These are phyloP conservation scores for Phortica variegata DNA, from an alignment of 1,140 invertebrate genomes.

Conservation along the genomic window DNA sequence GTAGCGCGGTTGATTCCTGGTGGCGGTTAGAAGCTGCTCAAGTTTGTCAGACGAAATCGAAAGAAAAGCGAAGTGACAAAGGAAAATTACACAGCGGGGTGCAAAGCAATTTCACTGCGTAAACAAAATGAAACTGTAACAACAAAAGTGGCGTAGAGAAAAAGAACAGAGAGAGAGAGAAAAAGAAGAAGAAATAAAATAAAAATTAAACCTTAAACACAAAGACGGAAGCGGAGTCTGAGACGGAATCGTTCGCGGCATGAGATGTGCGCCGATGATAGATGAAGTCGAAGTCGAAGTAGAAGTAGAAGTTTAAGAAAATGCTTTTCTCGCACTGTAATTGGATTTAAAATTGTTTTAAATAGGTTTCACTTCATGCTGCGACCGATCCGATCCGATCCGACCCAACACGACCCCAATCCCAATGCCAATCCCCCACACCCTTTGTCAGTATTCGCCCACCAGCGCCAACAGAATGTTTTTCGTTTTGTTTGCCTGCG, in stretches of 20 bases:
- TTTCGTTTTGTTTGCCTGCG: conserved; percentile 4
- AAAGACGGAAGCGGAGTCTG: no score
- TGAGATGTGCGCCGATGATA: no score
- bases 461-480: no score
- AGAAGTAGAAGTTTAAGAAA: conserved; percentile 28
- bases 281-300: no score
- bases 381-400: conserved; percentile 17
- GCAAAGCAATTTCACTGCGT: neutral
- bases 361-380: conserved; percentile 14
- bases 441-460: no score
- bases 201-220: conserved; percentile 31
- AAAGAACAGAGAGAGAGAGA: neutral
- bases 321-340: conserved; percentile 45
- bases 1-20: neutral
- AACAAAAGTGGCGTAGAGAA: neutral
- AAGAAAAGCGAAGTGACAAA: conserved; percentile 2
- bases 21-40: neutral
- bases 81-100: neutral
- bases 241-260: no score
- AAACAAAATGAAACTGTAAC: conserved; percentile 2
- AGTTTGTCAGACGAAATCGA: neutral
- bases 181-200: conserved; percentile 4
- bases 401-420: conserved; percentile 28
- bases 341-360: conserved; percentile 52
- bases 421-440: no score